Evolutionary conservation across 2,113 vertebrate genomes (phyloP).

Genomic region (Ailuropoda melanoleuca): DNA sequence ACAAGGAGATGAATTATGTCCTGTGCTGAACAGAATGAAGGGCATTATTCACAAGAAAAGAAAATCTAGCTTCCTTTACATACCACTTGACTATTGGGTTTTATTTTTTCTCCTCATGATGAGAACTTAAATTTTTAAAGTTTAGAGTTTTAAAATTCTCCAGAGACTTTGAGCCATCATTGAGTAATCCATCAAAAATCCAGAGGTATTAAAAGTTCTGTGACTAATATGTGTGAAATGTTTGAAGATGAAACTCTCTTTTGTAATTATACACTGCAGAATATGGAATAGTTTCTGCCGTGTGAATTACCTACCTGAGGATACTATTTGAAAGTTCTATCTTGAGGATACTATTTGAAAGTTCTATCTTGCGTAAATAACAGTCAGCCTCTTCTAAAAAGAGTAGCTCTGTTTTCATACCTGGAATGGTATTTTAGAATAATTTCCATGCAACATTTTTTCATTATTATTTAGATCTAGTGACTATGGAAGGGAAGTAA

Average conservation of each 20-base stretch:
- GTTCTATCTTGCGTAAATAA: slow-evolving; percentile 74
- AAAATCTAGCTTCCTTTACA: neutral
- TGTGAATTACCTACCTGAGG: slow-evolving; percentile 63
- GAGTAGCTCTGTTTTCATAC: slow-evolving; percentile 70
- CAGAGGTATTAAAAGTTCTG: slow-evolving; percentile 63
- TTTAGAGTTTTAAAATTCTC: slow-evolving; percentile 55
- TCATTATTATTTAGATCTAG: slow-evolving; percentile 71
- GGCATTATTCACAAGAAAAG: neutral
- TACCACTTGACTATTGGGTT: neutral
- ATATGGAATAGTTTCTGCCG: slow-evolving; percentile 53
- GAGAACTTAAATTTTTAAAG: slow-evolving; percentile 52
- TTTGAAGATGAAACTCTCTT: slow-evolving; percentile 75
- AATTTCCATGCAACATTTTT: slow-evolving; percentile 72
- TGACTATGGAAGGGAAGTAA: slow-evolving; percentile 68
- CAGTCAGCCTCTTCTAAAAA: slow-evolving; percentile 66
- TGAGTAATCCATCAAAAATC: slow-evolving; percentile 63
- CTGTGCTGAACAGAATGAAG: neutral
- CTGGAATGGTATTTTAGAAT: slow-evolving; percentile 69
- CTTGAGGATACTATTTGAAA: slow-evolving; percentile 59
- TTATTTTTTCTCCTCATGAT: neutral
- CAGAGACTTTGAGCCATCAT: neutral
- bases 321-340: slow-evolving; percentile 63
- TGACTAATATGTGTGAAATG: slow-evolving; percentile 77
- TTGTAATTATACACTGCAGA: slow-evolving; percentile 67
- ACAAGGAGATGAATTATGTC: neutral